Evolutionary conservation across 2,888 invertebrate species (phyloP).

Genomic region (Kryphioiulus occultus): DNA sequence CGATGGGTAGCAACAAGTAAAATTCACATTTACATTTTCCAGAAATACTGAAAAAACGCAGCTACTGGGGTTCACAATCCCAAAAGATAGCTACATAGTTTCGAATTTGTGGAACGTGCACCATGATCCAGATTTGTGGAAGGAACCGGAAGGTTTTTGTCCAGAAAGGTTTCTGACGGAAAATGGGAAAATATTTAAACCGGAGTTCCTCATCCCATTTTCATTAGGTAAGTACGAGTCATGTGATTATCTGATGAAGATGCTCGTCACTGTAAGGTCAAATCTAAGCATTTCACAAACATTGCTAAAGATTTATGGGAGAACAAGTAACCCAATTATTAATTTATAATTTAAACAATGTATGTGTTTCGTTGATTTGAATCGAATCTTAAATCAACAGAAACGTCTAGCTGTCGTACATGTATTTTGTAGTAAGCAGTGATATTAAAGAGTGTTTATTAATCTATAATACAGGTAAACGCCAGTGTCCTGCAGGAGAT

Average conservation of each 20-base stretch:
- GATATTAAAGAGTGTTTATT: not conserved
- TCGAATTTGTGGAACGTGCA: constrained; percentile 52
- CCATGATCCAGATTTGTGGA: constrained; percentile 51
- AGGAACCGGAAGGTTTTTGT: constrained; percentile 41
- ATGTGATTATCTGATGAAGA: not conserved
- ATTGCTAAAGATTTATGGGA: too few relatives aligned
- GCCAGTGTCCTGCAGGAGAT: constrained; percentile 18
- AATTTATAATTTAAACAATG: too few relatives aligned
- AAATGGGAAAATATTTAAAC: constrained; percentile 49
- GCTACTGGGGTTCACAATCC: constrained; percentile 48
- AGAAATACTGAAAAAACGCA: constrained; percentile 41
- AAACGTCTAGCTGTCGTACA: too few relatives aligned
- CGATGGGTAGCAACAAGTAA: too few relatives aligned
- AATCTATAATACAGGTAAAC: not conserved
- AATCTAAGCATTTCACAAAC: too few relatives aligned
- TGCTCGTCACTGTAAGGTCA: too few relatives aligned
- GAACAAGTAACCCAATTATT: too few relatives aligned
- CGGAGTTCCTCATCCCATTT: constrained; percentile 51
- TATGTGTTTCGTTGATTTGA: too few relatives aligned
- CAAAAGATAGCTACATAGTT: constrained; percentile 51
- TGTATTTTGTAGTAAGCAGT: too few relatives aligned
- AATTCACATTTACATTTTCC: not conserved
- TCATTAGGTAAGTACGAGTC: constrained; percentile 46
- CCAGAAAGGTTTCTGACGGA: constrained; percentile 53
- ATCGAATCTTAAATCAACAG: too few relatives aligned